Base-by-base conservation (phyloP, 2,113 vertebrate genomes). In the Dolichotis patagonum region DNA sequence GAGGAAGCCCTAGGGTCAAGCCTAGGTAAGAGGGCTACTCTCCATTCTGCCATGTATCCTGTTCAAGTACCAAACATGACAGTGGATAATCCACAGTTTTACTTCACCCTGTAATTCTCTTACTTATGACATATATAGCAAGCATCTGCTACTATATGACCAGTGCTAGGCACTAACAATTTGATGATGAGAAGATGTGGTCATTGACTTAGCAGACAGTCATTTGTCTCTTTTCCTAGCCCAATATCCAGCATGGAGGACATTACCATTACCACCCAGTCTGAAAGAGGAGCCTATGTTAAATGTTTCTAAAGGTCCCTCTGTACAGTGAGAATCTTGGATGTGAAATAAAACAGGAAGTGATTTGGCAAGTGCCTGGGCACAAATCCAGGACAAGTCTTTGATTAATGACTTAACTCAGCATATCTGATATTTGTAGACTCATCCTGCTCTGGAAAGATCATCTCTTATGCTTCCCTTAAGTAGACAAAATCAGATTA, bases 311-410 rank as follows among this genome's bases (percentile, higher is more conserved):
- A 56, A 71, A 32, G 41, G 9, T 35, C 3, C 2, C 17, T 62
- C 35, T 69, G 52, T 20, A 35, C 8, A 9, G 13, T 19, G 22
- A 80, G 26, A 85, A 43, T 67, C 80, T 71, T 75, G 49, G 43
- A 60, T 46, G 56, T 60, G 52, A 67, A 93, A 89, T 32, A 26
- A 69, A 91, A 60, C 35, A 95, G 67, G 80, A 95, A 89, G 93
- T 63, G 16, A 8, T 30, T 43, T 67, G 49, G 38, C 28, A 62
- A 65, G 62, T 46, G 0, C 60, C 28, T 12, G 19, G 80, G 49
- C 43, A 89, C 28, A 41, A 32, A 30, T 56, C 80, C 38, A 81
- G 46, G 49, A 26, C 26, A 52, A 1, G 58, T 63, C 43, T 81
- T 69, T 41, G 60, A 38, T 54, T 54, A 22, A 91, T 67, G 91